Conservation (phyloP, 2,888 invertebrate genomes). For the Notodromas monacha region DNA sequence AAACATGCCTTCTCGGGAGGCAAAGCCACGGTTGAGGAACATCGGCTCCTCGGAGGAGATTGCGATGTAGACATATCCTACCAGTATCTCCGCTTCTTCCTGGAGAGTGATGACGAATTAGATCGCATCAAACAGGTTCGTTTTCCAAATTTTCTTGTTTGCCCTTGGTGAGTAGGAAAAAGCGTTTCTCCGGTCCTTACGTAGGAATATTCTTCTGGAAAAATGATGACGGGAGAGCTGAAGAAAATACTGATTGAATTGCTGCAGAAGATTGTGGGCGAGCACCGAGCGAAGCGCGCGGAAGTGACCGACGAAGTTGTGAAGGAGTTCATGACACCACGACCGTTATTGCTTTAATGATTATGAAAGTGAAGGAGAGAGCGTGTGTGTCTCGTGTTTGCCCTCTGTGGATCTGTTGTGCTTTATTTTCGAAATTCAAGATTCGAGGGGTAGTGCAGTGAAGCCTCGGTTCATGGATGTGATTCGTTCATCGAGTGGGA, state of each 20-base stretch:
- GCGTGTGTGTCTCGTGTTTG: too few relatives aligned
- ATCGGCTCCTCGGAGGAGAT: slow-evolving; percentile 60
- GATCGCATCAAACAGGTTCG: slow-evolving; percentile 30
- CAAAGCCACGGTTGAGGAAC: slow-evolving; percentile 66
- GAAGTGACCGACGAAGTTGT: slow-evolving; percentile 53
- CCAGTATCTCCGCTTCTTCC: slow-evolving; percentile 73
- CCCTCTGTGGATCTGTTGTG: too few relatives aligned
- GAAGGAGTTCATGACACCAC: slow-evolving; percentile 44
- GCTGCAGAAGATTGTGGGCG: slow-evolving; percentile 37
- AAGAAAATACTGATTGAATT: slow-evolving; percentile 61
- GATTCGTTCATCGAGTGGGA: too few relatives aligned
- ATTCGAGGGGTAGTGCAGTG: too few relatives aligned
- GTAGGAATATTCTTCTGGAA: slow-evolving; percentile 48
- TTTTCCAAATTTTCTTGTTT: slow-evolving; percentile 1
- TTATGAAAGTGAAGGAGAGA: too few relatives aligned
- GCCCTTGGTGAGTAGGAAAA: too few relatives aligned
- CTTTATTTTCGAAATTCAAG: too few relatives aligned
- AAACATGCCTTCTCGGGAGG: slow-evolving; percentile 97
- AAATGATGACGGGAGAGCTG: slow-evolving; percentile 66
- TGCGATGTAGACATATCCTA: slow-evolving; percentile 79
- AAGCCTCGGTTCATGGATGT: too few relatives aligned
- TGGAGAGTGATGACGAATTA: slow-evolving; percentile 62
- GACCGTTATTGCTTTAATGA: slow-evolving; percentile 24
- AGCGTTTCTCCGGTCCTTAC: too few relatives aligned
- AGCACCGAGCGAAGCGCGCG: slow-evolving; percentile 46